phyloP scores from a whole-genome alignment of 2,797 vertebrate species.

The Syndactyla subalaris region DNA sequence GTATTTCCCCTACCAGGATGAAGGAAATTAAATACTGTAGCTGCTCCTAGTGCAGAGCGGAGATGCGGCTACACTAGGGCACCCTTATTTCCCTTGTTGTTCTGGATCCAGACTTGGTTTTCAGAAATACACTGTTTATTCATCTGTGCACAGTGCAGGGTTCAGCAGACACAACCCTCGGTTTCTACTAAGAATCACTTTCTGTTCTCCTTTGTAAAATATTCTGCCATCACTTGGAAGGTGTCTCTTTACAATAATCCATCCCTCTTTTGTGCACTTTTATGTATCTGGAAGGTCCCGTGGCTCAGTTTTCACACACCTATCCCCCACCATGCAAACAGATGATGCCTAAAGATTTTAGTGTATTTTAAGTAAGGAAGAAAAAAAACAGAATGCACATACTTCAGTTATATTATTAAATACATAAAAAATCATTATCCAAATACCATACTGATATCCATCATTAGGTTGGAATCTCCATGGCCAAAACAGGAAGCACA shows the following conservation, averaged over 20 bases:
- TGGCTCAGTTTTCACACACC: neutral
- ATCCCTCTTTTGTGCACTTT: neutral
- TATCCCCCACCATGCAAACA: neutral
- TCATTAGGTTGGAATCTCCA: neutral
- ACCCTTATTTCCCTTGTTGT: neutral
- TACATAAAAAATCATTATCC: neutral
- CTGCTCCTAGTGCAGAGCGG: neutral
- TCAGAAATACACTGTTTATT: neutral
- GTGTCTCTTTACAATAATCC: neutral
- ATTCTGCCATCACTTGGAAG: neutral
- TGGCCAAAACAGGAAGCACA: neutral
- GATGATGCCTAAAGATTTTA: too few species aligned
- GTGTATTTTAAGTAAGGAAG: neutral
- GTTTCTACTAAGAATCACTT: neutral
- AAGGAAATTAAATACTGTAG: neutral
- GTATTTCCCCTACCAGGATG: neutral
- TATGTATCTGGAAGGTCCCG: neutral
- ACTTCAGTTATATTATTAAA: neutral
- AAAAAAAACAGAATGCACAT: neutral
- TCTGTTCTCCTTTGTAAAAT: neutral
- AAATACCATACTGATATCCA: neutral
- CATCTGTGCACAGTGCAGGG: neutral
- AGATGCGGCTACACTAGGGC: neutral
- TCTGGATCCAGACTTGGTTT: rapidly evolving
- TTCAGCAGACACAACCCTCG: neutral